Conservation (phyloP, 2,113 vertebrate genomes). For the Pangasianodon hypophthalmus region DNA sequence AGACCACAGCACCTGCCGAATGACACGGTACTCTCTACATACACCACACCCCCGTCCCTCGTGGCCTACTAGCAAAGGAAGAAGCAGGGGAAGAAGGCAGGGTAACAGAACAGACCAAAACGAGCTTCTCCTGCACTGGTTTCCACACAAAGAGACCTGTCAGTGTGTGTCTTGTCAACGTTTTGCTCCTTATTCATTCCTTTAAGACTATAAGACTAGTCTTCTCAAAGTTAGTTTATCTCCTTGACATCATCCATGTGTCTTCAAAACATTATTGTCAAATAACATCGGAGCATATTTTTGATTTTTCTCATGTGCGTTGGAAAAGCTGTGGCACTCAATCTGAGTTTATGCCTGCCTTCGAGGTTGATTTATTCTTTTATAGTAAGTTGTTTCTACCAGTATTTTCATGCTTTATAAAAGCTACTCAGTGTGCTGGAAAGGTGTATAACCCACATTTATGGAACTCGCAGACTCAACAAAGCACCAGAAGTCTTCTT, state of each 20-base stretch:
- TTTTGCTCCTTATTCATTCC: background rate
- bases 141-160: background rate
- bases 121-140: background rate
- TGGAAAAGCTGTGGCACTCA: background rate
- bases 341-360: background rate
- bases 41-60: background rate
- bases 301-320: background rate
- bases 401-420: background rate
- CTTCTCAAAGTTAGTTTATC: background rate
- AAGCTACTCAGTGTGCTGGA: conserved; percentile 5
- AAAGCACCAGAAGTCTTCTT: conserved; percentile 36
- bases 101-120: background rate
- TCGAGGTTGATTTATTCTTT: conserved; percentile 18
- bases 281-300: background rate
- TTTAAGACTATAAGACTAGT: background rate
- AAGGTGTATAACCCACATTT: conserved; percentile 18
- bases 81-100: background rate
- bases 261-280: background rate
- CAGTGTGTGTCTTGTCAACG: background rate
- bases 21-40: conserved; percentile 31
- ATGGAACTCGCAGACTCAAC: conserved; percentile 19
- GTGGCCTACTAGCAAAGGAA: background rate
- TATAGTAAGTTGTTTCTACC: conserved; percentile 16
- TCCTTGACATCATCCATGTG: background rate
- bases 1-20: conserved; percentile 70